phyloP scores from a whole-genome alignment of 64 coral and sea anemone genomes.

The Montipora efflorescens region DNA sequence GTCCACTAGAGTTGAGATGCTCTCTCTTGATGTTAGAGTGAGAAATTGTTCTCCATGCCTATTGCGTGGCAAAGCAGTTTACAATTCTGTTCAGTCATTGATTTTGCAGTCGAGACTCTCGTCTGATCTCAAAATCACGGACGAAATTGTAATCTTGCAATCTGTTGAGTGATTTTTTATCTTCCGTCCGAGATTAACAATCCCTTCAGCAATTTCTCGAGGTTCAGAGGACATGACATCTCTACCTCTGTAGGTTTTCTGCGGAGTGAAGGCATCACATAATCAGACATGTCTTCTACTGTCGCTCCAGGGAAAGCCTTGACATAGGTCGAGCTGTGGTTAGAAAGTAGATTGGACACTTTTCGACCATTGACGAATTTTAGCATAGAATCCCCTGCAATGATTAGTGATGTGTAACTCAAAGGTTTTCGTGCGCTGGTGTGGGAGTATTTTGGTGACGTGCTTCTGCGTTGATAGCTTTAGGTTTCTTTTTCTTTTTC shows the following conservation, averaged over 20 bases:
- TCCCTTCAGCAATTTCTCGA: constrained; percentile 63
- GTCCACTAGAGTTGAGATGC: constrained; percentile 68
- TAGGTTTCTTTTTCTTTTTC: constrained; percentile 7
- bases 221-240: constrained; percentile 47
- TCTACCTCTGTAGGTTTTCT: constrained; percentile 60
- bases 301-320: background rate
- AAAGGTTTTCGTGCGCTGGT: background rate
- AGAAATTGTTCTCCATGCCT: constrained; percentile 30
- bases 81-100: constrained; percentile 66
- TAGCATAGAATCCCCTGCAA: no score
- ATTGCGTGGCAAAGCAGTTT: constrained; percentile 12
- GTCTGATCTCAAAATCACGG: constrained; percentile 33
- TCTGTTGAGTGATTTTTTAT: constrained; percentile 22
- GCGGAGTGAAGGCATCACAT: constrained; percentile 41
- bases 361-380: constrained; percentile 60
- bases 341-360: constrained; percentile 30
- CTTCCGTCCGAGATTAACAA: constrained; percentile 13
- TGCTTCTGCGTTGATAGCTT: no score
- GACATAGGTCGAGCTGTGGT: background rate
- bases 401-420: no score
- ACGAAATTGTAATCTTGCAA: constrained; percentile 44
- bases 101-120: constrained; percentile 33
- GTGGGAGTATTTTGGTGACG: background rate
- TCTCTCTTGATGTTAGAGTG: constrained; percentile 63
- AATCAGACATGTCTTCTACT: constrained; percentile 27